Conservation (phyloP, 2,113 vertebrate species). For the Scatophagus argus region DNA sequence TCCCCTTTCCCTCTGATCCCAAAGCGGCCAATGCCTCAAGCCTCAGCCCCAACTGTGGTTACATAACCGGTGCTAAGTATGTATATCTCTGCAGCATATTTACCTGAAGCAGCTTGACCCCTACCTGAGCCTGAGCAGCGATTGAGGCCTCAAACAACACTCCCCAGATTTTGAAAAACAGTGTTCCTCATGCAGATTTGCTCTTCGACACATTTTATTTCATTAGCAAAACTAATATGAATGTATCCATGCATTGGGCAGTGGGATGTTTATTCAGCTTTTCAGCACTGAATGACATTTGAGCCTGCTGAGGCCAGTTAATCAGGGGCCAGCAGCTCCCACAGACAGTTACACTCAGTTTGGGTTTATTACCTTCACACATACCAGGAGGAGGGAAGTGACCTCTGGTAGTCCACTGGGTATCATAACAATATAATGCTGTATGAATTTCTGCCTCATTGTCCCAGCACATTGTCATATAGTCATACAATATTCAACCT, state of each 20-base stretch:
- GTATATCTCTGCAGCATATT: conserved; percentile 34
- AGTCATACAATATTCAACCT: background rate
- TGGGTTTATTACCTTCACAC: conserved; percentile 56
- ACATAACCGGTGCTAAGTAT: conserved; percentile 28
- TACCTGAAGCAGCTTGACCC: conserved; percentile 39
- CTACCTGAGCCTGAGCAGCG: background rate
- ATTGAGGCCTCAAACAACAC: background rate
- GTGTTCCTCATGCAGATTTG: background rate
- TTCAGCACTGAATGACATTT: conserved; percentile 12
- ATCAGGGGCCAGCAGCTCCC: conserved; percentile 46
- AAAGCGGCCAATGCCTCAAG: conserved; percentile 22
- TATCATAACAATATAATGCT: conserved; percentile 9
- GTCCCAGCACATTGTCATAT: background rate
- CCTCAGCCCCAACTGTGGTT: conserved; percentile 16
- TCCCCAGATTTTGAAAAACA: background rate
- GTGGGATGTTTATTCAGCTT: conserved; percentile 69
- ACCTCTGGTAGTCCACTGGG: conserved; percentile 27
- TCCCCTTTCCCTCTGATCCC: conserved; percentile 17
- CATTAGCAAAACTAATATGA: conserved; percentile 41
- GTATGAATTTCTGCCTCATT: conserved; percentile 20
- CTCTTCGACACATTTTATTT: conserved; percentile 47
- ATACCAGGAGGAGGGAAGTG: conserved; percentile 41
- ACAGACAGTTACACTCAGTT: conserved; percentile 55
- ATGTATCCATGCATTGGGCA: background rate
- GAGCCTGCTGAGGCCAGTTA: conserved; percentile 42